Evolutionary conservation across 1,140 invertebrate species (phyloP), one percentile per base, ranked within the genome.

Genomic region (Chrysoperla carnea): DNA sequence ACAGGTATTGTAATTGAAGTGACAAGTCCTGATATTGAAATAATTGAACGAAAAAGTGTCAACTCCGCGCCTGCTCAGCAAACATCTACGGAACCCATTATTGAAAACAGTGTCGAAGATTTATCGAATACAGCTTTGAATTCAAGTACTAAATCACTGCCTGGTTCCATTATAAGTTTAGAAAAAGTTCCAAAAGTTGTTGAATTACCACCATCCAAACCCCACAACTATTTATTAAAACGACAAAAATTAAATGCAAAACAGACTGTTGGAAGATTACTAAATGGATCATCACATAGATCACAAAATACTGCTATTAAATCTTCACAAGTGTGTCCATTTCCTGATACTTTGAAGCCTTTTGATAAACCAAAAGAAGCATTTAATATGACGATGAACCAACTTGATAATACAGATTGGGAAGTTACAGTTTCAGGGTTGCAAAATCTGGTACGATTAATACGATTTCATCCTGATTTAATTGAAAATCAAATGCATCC

Each of bases 401-500:
- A 84, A 45, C 57, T 88, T 23, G 75, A 78, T 49, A 74, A 70
- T 23, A 66, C 78, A 48, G 84, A 89, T 50, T 93, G 88, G 91
- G 87, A 93, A 57, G 63, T 73, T 0, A 84, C 81, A 40, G 76
- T 91, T 50, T 76, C 78, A 45, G 85, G 82, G 1, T 62, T 95
- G 31, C 70, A 76, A 40, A 72, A 70, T 40, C 63, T 88, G 27
- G 75, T 82, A 23, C 66, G 82, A 23, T 60, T 96, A 14, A 72
- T 76, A 1, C 68, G 70, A 43, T 75, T 83, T 51, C 75, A 87
- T 52, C 67, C 76, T 0, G 78, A 86, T 36, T 54, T 70, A 8
- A 44, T 84, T 2, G 62, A 63, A 40, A 52, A 55, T 12, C 73
- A 72, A 50, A 64, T 72, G 46, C 74, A 70, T 62, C 72, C 67